Base-by-base conservation (phyloP, 1,140 invertebrate species). In the Nasonia giraulti region DNA sequence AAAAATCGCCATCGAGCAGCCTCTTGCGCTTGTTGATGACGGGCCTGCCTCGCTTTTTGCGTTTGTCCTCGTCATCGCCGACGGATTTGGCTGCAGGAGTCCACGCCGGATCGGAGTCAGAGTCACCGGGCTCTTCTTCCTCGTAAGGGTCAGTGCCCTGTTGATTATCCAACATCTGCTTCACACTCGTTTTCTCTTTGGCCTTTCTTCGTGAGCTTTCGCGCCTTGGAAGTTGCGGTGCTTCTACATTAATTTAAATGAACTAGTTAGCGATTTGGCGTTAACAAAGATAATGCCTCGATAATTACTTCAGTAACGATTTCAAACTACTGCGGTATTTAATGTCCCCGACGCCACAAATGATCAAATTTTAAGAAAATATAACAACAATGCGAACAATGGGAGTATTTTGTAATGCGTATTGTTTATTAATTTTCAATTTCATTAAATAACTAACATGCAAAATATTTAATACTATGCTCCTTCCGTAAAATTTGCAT, bases 71-170 rank as follows among this genome's bases (percentile, higher is more conserved):
- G 33, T 93, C 91, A 2, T 93, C 91, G 0, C 90, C 91, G 55
- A 89, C 84, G 33, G 90, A 81, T 89, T 95, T 95, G 40, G 93
- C 93, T 77, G 94, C 94, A 8, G 96, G 96, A 27, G 95, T 96
- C 96, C 96, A 96, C 10, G 95, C 95, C 12, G 95, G 96, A 94
- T 96, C 95, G 14, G 94, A 95, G 90, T 96, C 95, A 10, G 95
- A 96, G 91, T 96, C 95, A 62, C 91, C 91, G 40, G 91, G 90
- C 82, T 94, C 93, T 81, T 94, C 93, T 44, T 94, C 93, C 71
- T 93, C 91, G 44, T 90, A 92, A 80, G 92, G 91, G 85, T 94
- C 92, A 74, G 90, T 92, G 85, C 89, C 89, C 31, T 89, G 90
- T 83, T 92, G 89, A 14, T 85, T 86, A 83, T 91, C 90, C 27